Conservation (phyloP, 2,113 vertebrate species). For the Leucopternis melanops region DNA sequence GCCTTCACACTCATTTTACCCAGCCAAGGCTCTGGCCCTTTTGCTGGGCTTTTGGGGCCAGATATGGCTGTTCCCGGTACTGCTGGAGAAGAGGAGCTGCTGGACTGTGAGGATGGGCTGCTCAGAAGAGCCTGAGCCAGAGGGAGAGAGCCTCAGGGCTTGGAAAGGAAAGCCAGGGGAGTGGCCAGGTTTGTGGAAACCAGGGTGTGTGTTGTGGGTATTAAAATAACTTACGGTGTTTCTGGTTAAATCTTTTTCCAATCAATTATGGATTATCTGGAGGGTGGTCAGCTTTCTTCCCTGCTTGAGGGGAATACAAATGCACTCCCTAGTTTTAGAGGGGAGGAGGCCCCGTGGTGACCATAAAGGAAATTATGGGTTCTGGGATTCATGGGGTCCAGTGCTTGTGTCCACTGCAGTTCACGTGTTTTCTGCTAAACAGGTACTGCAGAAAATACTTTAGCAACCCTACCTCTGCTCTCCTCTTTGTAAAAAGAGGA, state of each 20-base stretch:
- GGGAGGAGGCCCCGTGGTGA: neutral
- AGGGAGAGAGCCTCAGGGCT: neutral
- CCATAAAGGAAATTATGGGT: neutral
- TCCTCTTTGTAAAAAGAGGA: neutral
- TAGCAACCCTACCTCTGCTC: neutral
- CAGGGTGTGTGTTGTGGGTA: neutral
- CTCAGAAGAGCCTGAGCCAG: neutral
- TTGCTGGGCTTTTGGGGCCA: neutral
- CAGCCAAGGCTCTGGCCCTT: neutral
- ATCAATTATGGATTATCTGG: neutral
- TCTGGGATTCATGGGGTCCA: neutral
- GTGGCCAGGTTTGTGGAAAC: neutral
- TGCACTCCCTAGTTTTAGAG: neutral
- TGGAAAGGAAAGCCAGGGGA: neutral
- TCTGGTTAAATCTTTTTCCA: neutral
- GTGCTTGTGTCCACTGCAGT: neutral
- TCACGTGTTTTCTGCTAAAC: neutral
- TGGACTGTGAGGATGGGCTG: neutral
- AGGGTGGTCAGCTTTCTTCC: neutral
- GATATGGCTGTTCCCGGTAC: neutral
- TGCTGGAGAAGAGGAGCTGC: neutral
- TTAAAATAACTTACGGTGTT: neutral
- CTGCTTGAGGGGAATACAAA: neutral
- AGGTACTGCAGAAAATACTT: neutral
- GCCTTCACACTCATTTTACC: neutral